phyloP scores from a whole-genome alignment of 2,797 vertebrate species.

The Hapalemur alaotrensis region DNA sequence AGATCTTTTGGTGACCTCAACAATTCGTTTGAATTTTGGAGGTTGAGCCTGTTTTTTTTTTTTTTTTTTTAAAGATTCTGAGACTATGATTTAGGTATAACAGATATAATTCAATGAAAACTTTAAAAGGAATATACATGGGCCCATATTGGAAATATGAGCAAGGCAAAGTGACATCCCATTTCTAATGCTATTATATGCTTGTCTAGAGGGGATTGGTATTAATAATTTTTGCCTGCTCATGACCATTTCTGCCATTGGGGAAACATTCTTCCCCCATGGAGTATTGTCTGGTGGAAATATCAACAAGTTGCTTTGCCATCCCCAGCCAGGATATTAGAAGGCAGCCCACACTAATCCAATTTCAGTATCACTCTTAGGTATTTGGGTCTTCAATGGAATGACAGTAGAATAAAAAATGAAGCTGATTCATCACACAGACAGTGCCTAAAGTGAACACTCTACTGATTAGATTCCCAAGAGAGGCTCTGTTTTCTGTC shows the following conservation, averaged over 20 bases:
- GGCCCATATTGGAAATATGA: neutral
- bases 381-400: neutral
- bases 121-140: neutral
- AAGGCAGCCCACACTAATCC: neutral
- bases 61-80: neutral
- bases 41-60: neutral
- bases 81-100: neutral
- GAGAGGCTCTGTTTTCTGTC: neutral
- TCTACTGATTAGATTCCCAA: neutral
- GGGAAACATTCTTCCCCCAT: neutral
- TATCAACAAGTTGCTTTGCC: neutral
- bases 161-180: neutral
- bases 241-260: neutral
- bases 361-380: neutral
- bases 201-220: neutral
- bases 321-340: neutral
- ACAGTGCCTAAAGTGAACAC: neutral
- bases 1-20: slow-evolving; percentile 40
- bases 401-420: neutral
- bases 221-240: neutral
- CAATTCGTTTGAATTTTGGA: slow-evolving; percentile 49
- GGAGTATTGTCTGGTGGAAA: neutral
- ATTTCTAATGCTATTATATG: neutral
- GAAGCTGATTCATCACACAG: neutral
- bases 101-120: neutral